Evolutionary conservation across 2,888 invertebrate genomes (phyloP).

Genomic region (Hyalella azteca): DNA sequence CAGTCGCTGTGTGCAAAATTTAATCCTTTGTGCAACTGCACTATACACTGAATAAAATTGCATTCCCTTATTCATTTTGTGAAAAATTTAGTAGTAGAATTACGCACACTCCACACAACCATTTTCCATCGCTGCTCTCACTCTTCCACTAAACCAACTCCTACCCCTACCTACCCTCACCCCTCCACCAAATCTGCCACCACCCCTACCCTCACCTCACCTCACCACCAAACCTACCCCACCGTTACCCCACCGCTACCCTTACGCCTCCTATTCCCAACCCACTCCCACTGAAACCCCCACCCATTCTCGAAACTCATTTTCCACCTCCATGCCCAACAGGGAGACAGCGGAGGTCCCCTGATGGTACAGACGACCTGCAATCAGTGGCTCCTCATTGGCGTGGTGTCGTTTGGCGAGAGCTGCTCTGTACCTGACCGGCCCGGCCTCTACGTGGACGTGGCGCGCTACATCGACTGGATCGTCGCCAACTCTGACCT

Average conservation of each 20-base stretch:
- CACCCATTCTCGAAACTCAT: neutral
- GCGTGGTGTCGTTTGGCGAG: neutral
- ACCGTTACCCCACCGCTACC: neutral
- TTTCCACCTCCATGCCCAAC: neutral
- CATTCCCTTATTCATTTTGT: too few relatives aligned
- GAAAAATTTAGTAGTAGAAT: too few relatives aligned
- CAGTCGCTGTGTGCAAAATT: too few relatives aligned
- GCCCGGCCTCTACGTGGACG: neutral
- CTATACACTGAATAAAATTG: too few relatives aligned
- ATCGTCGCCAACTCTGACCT: neutral
- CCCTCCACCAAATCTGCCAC: too few relatives aligned
- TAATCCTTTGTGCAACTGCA: too few relatives aligned
- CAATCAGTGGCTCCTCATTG: neutral
- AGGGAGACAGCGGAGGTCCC: slow-evolving; percentile 23
- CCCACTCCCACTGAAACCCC: neutral
- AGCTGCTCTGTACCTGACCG: neutral
- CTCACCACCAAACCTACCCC: neutral
- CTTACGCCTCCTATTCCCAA: neutral
- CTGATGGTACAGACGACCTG: slow-evolving; percentile 6
- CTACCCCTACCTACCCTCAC: too few relatives aligned
- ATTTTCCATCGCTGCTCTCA: too few relatives aligned
- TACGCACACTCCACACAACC: too few relatives aligned
- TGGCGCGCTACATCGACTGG: neutral
- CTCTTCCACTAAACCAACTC: neutral
- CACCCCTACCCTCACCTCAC: too few relatives aligned